phyloP scores from a whole-genome alignment of 2,113 vertebrate species.

The Azemiops feae region DNA sequence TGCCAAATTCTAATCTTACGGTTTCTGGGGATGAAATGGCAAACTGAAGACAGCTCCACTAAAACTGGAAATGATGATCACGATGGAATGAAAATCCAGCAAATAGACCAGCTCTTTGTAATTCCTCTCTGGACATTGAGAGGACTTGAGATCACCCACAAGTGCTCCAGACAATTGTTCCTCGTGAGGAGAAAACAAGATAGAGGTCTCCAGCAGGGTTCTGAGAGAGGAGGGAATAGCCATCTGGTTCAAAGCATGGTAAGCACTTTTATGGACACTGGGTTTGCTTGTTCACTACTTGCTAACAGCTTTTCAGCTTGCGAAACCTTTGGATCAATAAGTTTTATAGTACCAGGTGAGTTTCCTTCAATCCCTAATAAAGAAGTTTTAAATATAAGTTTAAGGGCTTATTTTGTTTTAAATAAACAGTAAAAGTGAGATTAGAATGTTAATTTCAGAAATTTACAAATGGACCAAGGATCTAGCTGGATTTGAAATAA shows the following conservation, averaged over 20 bases:
- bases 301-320: not conserved
- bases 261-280: not conserved
- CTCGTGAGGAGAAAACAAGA: not conserved
- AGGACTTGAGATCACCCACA: not conserved
- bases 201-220: not conserved
- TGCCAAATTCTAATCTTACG: not conserved
- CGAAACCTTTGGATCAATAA: not conserved
- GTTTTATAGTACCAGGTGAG: not conserved
- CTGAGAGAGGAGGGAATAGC: not conserved
- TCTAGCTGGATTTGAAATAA: not conserved
- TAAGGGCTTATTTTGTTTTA: not conserved
- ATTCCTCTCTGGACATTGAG: not conserved
- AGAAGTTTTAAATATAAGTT: not conserved
- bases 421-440: not conserved
- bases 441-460: not conserved
- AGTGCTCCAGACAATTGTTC: not conserved
- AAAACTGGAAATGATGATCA: not conserved
- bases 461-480: not conserved
- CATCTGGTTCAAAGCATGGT: not conserved
- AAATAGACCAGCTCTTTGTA: not conserved
- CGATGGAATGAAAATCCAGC: not conserved
- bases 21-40: not conserved
- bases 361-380: not conserved
- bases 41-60: not conserved
- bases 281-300: not conserved